Conservation (phyloP, 2,797 vertebrate genomes). For the Petrocephalus schoutedeni region DNA sequence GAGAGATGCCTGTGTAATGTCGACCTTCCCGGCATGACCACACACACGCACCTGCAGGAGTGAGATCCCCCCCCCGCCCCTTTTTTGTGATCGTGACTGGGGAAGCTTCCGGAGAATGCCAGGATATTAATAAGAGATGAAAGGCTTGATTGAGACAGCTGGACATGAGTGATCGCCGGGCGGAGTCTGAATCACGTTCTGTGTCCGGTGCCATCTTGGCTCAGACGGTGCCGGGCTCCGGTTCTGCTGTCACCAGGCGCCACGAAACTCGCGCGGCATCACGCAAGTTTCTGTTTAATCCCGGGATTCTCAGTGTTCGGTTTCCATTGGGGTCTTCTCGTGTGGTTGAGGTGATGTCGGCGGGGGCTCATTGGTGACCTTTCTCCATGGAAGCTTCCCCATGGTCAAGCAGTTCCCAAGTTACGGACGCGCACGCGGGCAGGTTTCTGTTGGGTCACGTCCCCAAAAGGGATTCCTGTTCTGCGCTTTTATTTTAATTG, state of each 20-base stretch:
- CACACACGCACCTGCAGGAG: neutral
- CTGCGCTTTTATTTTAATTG: neutral
- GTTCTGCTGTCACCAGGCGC: constrained; percentile 33
- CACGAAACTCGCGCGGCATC: too few relatives aligned
- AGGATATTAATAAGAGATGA: neutral
- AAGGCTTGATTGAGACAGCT: constrained; percentile 7
- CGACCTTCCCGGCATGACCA: neutral
- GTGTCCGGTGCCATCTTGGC: constrained; percentile 34
- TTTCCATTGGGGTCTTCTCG: neutral
- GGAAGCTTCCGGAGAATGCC: neutral
- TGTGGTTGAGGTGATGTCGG: neutral
- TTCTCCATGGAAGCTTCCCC: neutral
- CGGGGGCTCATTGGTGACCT: neutral
- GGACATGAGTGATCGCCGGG: neutral
- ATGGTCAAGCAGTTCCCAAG: neutral
- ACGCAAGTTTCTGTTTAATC: neutral
- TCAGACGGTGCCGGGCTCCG: constrained; percentile 36
- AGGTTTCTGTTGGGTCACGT: neutral
- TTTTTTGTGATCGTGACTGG: neutral
- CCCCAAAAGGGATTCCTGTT: neutral
- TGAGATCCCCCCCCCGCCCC: neutral
- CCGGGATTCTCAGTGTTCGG: neutral
- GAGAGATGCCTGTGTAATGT: neutral
- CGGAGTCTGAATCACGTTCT: constrained; percentile 25
- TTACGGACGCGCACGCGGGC: neutral